Conservation (phyloP, 2,797 vertebrate genomes). For the Peromyscus nudipes region DNA sequence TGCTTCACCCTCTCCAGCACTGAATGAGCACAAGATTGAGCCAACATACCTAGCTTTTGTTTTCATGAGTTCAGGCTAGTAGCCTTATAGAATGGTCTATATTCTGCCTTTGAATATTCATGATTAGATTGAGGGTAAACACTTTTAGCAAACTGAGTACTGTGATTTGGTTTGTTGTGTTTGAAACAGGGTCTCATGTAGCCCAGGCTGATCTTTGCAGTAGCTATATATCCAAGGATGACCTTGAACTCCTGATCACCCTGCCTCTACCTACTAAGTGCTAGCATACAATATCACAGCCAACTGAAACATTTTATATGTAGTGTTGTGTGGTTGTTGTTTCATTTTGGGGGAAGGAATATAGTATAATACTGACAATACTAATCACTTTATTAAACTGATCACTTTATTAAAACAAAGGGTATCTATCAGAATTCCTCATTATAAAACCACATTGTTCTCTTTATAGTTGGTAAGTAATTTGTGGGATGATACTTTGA, state of each 20-base stretch:
- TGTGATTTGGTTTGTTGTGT: background rate
- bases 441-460: background rate
- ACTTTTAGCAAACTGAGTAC: background rate
- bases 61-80: background rate
- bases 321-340: background rate
- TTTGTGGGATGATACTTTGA: background rate
- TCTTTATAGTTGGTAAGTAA: background rate
- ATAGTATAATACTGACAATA: background rate
- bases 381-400: no score
- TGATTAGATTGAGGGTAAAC: background rate
- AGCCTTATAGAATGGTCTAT: background rate
- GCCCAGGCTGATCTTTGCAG: background rate
- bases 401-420: constrained; percentile 3
- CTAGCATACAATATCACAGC: background rate
- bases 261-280: background rate
- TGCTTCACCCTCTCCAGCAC: background rate
- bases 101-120: background rate
- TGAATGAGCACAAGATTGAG: background rate
- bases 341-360: background rate
- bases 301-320: background rate
- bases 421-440: background rate
- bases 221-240: background rate
- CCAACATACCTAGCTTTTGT: background rate
- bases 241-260: background rate
- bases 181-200: background rate